A percentile compares a stretch with the other conserved stretches of the same genome.
These are phyloP conservation scores for Zootoca vivipara DNA, from an alignment of 2,113 vertebrate genomes.

Conservation along the genomic window DNA sequence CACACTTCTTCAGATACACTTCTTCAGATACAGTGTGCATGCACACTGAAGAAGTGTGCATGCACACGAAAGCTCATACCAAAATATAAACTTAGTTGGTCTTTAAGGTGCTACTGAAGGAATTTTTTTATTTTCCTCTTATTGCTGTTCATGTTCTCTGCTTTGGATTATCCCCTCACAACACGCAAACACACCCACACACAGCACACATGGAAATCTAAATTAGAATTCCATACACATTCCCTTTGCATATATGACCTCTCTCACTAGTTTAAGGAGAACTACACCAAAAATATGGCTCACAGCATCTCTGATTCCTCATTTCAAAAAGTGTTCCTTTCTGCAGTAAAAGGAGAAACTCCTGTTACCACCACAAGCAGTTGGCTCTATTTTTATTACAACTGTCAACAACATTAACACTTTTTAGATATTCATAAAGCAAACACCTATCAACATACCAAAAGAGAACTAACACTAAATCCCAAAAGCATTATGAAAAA, in stretches of 20 bases:
- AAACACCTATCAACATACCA: slow-evolving; percentile 28
- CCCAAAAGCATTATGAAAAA: slow-evolving; percentile 48
- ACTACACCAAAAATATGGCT: neutral
- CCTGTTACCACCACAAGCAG: neutral
- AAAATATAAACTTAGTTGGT: too few species aligned
- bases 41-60: too few species aligned
- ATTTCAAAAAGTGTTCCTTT: neutral
- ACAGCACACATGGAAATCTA: neutral
- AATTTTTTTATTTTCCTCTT: too few species aligned
- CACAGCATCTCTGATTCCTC: neutral
- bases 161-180: neutral
- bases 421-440: slow-evolving; percentile 56
- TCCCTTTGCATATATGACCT: neutral
- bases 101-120: too few species aligned
- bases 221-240: neutral
- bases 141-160: neutral
- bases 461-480: slow-evolving; percentile 40
- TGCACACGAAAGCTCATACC: too few species aligned
- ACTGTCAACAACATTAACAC: neutral
- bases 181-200: neutral
- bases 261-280: neutral
- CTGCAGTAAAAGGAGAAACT: slow-evolving; percentile 36
- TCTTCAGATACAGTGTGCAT: too few species aligned
- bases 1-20: too few species aligned
- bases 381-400: slow-evolving; percentile 35